A percentile compares a stretch with the other conserved stretches of the same genome.
phyloP scores from a whole-genome alignment of 2,888 invertebrate species.

The Pharmacophagus antenor region DNA sequence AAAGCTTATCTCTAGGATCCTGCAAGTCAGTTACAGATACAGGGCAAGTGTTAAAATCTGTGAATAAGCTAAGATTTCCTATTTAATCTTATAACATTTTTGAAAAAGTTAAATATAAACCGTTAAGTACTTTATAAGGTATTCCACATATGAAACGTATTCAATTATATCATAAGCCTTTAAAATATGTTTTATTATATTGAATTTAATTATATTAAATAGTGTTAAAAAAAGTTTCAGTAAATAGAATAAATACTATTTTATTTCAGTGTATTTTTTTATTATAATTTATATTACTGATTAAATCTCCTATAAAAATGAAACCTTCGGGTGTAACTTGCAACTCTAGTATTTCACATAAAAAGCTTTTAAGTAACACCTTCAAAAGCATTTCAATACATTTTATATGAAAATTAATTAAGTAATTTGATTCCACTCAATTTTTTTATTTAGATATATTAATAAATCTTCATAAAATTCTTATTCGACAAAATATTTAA shows the following conservation, averaged over 20 bases:
- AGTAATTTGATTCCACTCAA: neutral
- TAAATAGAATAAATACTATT: too few species aligned
- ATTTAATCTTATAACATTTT: too few species aligned
- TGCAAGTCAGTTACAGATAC: neutral
- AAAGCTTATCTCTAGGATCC: slow-evolving; percentile 15
- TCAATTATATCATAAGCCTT: too few species aligned
- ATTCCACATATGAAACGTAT: too few species aligned
- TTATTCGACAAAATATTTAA: too few species aligned
- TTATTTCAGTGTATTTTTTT: too few species aligned
- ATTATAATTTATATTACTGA: neutral
- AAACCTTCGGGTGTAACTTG: neutral
- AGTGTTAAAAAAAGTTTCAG: too few species aligned
- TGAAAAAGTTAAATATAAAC: too few species aligned
- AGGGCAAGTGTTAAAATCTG: neutral
- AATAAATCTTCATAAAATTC: too few species aligned
- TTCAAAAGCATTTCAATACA: slow-evolving; percentile 3
- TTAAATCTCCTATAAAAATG: neutral
- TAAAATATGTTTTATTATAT: neutral
- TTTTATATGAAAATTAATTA: slow-evolving; percentile 6
- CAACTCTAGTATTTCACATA: slow-evolving; percentile 1
- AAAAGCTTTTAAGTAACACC: slow-evolving; percentile 12
- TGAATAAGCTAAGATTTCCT: too few species aligned
- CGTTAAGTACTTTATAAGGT: too few species aligned
- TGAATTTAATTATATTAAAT: too few species aligned
- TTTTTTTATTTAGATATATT: neutral